Evolutionary conservation across 2,888 invertebrate genomes (phyloP).

Genomic region (Chrysolina oricalcia): DNA sequence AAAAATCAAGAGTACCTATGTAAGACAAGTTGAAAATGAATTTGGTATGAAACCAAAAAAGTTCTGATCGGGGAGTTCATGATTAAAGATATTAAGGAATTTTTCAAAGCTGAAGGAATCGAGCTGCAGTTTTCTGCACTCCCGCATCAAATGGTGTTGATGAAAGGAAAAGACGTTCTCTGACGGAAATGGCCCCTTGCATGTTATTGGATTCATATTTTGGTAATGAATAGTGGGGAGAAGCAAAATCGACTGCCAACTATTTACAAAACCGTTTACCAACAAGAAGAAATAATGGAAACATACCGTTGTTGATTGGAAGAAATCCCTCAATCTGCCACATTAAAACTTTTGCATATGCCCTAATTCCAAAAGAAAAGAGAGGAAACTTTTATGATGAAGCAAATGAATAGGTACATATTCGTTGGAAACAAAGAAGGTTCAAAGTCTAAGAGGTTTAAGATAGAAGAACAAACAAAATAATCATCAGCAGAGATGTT

Average conservation of each 20-base stretch:
- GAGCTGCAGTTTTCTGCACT: background rate
- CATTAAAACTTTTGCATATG: too few relatives aligned
- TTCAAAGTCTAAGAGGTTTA: background rate
- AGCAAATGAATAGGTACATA: too few relatives aligned
- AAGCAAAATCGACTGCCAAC: slow-evolving; percentile 5
- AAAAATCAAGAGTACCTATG: too few relatives aligned
- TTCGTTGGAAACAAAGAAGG: background rate
- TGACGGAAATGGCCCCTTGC: background rate
- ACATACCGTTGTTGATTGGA: slow-evolving; percentile 2
- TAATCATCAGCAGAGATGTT: background rate
- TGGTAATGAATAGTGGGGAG: background rate
- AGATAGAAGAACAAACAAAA: background rate
- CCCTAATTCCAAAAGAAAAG: too few relatives aligned
- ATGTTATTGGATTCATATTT: too few relatives aligned
- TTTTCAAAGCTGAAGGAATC: background rate
- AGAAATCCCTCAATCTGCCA: background rate
- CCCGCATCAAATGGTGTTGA: background rate
- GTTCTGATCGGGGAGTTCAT: too few relatives aligned
- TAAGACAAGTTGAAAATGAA: background rate
- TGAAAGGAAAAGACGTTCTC: background rate
- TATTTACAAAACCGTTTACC: slow-evolving; percentile 5
- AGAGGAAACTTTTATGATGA: too few relatives aligned
- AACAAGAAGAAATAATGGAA: slow-evolving; percentile 5
- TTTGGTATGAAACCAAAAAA: background rate
- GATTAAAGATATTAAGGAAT: too few relatives aligned